Conservation (phyloP, 2,888 invertebrate genomes). For the Ornithoptera priamus region DNA sequence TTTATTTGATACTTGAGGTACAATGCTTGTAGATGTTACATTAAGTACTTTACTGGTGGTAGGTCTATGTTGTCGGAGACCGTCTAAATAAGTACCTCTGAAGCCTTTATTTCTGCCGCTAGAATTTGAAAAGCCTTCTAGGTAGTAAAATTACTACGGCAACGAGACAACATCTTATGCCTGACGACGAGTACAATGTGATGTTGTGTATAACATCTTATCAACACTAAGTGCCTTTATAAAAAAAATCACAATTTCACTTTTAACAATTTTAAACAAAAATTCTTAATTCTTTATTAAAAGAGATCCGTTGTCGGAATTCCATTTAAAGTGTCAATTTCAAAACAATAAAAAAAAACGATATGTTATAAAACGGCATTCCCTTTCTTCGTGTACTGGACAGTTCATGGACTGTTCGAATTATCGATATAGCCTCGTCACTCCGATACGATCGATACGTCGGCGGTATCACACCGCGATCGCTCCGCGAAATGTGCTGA, state of each 20-base stretch:
- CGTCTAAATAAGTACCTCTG: too few relatives aligned
- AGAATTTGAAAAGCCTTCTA: too few relatives aligned
- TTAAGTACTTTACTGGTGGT: too few relatives aligned
- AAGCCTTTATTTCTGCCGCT: too few relatives aligned
- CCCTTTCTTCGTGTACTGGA: constrained; percentile 59
- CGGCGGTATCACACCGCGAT: constrained; percentile 75
- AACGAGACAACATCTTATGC: too few relatives aligned
- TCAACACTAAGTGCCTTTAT: too few relatives aligned
- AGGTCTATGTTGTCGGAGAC: too few relatives aligned
- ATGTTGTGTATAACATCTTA: too few relatives aligned
- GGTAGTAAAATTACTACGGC: too few relatives aligned
- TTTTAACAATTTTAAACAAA: background rate
- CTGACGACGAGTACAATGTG: too few relatives aligned
- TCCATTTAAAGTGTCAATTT: background rate
- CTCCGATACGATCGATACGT: constrained; percentile 72
- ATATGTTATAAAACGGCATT: constrained; percentile 58
- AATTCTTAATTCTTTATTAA: too few relatives aligned
- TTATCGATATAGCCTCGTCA: constrained; percentile 71
- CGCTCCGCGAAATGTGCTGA: constrained; percentile 71
- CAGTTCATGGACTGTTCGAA: constrained; percentile 66
- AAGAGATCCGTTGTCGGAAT: background rate
- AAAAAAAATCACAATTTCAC: background rate
- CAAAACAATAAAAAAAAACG: background rate
- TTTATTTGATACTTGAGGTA: too few relatives aligned
- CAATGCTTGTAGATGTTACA: background rate